Percentiles rank a stretch among this genome's conserved stretches.
Conservation (phyloP, 1,140 invertebrate genomes). For the Brachionus sp. region DNA sequence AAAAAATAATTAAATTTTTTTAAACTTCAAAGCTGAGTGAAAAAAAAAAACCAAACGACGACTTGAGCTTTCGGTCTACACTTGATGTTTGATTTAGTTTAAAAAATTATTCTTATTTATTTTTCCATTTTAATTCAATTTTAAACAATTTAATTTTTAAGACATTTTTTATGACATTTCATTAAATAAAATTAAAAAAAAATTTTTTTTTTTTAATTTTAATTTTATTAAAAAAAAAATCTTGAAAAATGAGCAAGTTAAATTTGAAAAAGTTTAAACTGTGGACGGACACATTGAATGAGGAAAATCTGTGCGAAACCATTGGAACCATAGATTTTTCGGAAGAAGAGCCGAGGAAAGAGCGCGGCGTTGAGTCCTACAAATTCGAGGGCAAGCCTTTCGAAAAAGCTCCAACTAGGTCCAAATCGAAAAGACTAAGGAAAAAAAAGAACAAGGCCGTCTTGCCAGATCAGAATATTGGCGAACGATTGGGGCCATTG, state of each 20-base stretch:
- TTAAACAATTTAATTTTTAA: neutral
- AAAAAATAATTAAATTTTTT: neutral
- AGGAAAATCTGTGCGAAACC: slow-evolving; percentile 33
- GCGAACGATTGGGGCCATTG: neutral
- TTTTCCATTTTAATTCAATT: neutral
- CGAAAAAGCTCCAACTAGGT: neutral
- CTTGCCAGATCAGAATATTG: neutral
- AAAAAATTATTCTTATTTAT: neutral
- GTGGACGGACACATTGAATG: slow-evolving; percentile 24
- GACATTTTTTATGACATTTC: neutral
- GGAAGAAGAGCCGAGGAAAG: neutral
- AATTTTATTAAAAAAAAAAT: slow-evolving; percentile 13
- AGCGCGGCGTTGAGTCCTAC: slow-evolving; percentile 29
- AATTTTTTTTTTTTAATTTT: neutral
- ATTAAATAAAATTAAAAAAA: neutral
- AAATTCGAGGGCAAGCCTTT: neutral
- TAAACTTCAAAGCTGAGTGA: neutral
- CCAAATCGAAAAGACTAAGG: neutral
- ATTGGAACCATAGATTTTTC: neutral
- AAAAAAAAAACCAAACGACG: slow-evolving; percentile 1
- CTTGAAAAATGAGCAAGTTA: slow-evolving; percentile 13
- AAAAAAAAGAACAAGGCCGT: neutral
- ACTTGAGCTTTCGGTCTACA: neutral
- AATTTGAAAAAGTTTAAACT: slow-evolving; percentile 34
- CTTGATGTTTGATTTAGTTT: neutral